phyloP scores from a whole-genome alignment of 2,113 vertebrate genomes.

The Burhinus oedicnemus region DNA sequence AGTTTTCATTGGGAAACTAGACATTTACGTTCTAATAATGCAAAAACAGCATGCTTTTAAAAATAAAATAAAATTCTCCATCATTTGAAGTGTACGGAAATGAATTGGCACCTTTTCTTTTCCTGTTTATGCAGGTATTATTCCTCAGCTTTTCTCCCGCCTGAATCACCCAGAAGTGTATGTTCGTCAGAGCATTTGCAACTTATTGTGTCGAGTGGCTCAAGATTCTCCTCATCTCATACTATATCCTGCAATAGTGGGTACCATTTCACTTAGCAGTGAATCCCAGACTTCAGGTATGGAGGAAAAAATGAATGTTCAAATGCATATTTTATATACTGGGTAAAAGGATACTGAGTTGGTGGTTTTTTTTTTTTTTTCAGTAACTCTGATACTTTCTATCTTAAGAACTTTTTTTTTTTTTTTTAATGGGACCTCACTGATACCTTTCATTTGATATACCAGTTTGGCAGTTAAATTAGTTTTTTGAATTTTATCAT shows the following conservation, averaged over 20 bases:
- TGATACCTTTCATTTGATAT: not conserved
- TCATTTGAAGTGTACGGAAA: not conserved
- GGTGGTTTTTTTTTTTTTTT: not conserved
- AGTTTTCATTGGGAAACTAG: not conserved
- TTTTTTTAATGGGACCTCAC: not conserved
- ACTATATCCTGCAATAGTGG: constrained; percentile 96
- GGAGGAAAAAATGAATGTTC: not conserved
- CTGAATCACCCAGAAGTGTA: constrained; percentile 97
- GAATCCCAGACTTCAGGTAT: constrained; percentile 92
- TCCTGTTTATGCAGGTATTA: constrained; percentile 83
- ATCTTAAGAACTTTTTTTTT: not conserved
- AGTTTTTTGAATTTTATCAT: not conserved
- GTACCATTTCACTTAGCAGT: constrained; percentile 93
- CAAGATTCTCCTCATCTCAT: constrained; percentile 97
- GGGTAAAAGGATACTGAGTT: not conserved
- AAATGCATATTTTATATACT: not conserved
- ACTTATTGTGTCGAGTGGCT: constrained; percentile 93
- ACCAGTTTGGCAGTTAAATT: not conserved
- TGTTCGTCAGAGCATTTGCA: constrained; percentile 97
- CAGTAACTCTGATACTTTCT: not conserved
- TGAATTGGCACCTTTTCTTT: not conserved
- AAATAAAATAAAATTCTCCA: not conserved
- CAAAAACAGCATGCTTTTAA: not conserved
- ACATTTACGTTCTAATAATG: rapidly evolving
- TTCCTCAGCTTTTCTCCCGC: constrained; percentile 96